Evolutionary conservation across 1,140 invertebrate species (phyloP).

Genomic region (Micrasema longulum): DNA sequence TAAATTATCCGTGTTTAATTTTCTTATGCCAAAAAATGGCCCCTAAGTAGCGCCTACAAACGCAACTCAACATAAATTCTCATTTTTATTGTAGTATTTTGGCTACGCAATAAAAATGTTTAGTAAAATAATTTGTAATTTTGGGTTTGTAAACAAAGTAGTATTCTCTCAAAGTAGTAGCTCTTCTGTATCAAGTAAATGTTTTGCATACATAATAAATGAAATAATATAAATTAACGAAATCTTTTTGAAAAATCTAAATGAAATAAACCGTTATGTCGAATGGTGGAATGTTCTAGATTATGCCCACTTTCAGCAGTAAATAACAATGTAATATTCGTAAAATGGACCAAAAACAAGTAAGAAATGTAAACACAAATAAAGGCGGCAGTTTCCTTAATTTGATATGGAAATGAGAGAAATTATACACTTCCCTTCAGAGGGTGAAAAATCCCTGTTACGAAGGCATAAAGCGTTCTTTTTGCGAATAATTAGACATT

Average conservation of each 20-base stretch:
- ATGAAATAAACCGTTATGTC: background rate
- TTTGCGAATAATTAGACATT: conserved; percentile 7
- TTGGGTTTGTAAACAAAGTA: too few relatives aligned
- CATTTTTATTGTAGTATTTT: too few relatives aligned
- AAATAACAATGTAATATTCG: conserved; percentile 23
- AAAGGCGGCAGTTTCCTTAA: conserved; percentile 33
- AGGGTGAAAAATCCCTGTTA: background rate
- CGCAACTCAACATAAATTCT: too few relatives aligned
- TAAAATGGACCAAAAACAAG: conserved; percentile 18
- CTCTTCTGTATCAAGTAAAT: too few relatives aligned
- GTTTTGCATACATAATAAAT: too few relatives aligned
- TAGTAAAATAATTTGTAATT: too few relatives aligned
- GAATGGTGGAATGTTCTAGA: background rate
- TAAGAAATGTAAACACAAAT: conserved; percentile 32
- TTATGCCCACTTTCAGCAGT: conserved; percentile 1
- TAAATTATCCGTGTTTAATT: too few relatives aligned
- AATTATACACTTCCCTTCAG: conserved; percentile 28
- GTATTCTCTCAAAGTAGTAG: too few relatives aligned
- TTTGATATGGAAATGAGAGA: conserved; percentile 32
- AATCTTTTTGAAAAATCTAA: background rate
- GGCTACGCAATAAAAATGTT: too few relatives aligned
- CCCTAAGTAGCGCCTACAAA: too few relatives aligned
- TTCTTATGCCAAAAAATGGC: too few relatives aligned
- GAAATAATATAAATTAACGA: too few relatives aligned
- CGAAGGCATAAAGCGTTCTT: conserved; percentile 3